Evolutionary conservation across 2,797 vertebrate genomes (phyloP).

Genomic region (Momotus momota): DNA sequence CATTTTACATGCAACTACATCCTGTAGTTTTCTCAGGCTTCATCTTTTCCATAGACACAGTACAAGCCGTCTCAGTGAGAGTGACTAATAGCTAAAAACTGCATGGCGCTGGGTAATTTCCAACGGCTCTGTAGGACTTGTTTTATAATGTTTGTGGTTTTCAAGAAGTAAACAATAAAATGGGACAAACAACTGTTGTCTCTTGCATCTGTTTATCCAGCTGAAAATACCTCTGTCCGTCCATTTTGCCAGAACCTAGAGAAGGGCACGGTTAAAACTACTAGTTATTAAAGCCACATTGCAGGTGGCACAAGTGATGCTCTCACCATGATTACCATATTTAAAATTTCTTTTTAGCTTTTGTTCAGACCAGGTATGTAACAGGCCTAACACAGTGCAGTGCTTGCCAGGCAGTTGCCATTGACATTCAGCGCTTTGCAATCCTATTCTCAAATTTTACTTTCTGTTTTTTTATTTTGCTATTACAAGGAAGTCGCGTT

Average conservation of each 20-base stretch:
- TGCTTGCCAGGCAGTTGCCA: background rate
- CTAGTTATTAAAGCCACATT: background rate
- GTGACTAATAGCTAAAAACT: constrained; percentile 74
- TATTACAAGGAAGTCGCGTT: background rate
- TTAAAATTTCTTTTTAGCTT: background rate
- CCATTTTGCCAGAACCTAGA: background rate
- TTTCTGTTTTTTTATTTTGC: background rate
- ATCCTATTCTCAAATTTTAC: background rate
- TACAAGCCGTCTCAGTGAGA: constrained; percentile 48
- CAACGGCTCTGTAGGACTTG: constrained; percentile 69
- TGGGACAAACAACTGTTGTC: constrained; percentile 71
- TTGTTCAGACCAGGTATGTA: background rate
- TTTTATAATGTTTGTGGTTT: constrained; percentile 75
- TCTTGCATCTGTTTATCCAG: constrained; percentile 62
- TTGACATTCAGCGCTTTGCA: background rate
- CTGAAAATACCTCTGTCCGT: constrained; percentile 48
- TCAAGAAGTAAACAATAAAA: constrained; percentile 74
- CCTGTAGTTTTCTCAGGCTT: constrained; percentile 38
- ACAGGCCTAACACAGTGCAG: accelerated
- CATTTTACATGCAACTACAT: background rate
- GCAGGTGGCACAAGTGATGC: constrained; percentile 1
- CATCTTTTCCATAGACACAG: constrained; percentile 61
- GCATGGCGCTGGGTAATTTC: constrained; percentile 68
- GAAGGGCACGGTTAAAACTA: background rate
- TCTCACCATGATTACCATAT: background rate